Percentiles rank a stretch among this genome's conserved stretches.
phyloP scores from a whole-genome alignment of 2,797 vertebrate genomes.

The Typhlichthys eigenmanni region DNA sequence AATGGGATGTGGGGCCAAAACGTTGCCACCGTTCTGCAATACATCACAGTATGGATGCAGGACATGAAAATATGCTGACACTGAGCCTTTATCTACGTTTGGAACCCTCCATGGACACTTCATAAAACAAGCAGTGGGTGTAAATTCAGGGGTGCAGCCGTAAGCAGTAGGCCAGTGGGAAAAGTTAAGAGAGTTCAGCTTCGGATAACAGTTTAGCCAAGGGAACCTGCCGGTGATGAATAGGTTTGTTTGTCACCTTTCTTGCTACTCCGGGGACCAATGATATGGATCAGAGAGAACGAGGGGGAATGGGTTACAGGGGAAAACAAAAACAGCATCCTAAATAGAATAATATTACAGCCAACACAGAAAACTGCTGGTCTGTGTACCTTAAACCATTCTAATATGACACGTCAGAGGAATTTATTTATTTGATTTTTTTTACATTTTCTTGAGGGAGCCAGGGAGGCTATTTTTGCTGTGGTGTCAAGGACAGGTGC shows the following conservation, averaged over 20 bases:
- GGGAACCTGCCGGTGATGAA: slow-evolving; percentile 74
- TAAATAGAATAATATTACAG: slow-evolving; percentile 60
- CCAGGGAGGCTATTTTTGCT: slow-evolving; percentile 44
- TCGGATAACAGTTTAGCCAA: slow-evolving; percentile 78
- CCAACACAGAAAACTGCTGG: slow-evolving; percentile 48
- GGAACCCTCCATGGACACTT: slow-evolving; percentile 76
- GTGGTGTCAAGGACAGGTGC: slow-evolving; percentile 35
- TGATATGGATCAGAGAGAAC: slow-evolving; percentile 74
- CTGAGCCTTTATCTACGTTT: slow-evolving; percentile 67
- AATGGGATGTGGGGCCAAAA: slow-evolving; percentile 44
- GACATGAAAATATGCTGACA: slow-evolving; percentile 76
- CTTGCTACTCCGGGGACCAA: slow-evolving; percentile 69
- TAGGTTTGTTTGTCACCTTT: slow-evolving; percentile 79
- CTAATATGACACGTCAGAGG: slow-evolving; percentile 56
- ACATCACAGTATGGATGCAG: slow-evolving; percentile 69
- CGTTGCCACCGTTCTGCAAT: slow-evolving; percentile 55
- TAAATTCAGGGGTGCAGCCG: slow-evolving; percentile 76
- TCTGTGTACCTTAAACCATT: slow-evolving; percentile 49
- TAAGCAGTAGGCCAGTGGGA: slow-evolving; percentile 78
- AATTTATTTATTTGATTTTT: slow-evolving; percentile 33
- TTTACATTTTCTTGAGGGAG: slow-evolving; percentile 25
- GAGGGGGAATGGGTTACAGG: slow-evolving; percentile 46
- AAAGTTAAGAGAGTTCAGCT: slow-evolving; percentile 78
- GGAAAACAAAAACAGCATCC: slow-evolving; percentile 52
- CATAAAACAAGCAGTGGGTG: slow-evolving; percentile 77